A percentile compares a stretch with the other conserved stretches of the same genome.
These are phyloP conservation scores for Drosophila paramelanica DNA, from an alignment of 2,888 invertebrate species.

Conservation along the genomic window DNA sequence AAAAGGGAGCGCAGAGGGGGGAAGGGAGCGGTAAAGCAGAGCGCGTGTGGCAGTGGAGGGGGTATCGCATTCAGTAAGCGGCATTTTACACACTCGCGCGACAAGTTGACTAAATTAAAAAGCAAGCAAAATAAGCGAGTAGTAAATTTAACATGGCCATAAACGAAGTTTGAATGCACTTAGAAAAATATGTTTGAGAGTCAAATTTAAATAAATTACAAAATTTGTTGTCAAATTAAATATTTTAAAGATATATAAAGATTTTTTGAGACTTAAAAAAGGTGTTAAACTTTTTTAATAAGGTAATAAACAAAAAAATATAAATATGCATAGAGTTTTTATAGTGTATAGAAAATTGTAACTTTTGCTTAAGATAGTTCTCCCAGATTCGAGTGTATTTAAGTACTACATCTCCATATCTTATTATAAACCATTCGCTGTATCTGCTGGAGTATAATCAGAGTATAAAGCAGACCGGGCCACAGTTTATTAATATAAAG, in stretches of 20 bases:
- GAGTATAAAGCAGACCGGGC: constrained; percentile 45
- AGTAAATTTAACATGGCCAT: background rate
- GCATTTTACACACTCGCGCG: constrained; percentile 68
- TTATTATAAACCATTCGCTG: constrained; percentile 16
- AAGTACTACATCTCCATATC: constrained; percentile 7
- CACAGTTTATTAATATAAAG: constrained; percentile 81
- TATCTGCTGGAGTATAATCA: constrained; percentile 46
- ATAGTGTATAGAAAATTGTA: too few species aligned
- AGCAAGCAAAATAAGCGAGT: constrained; percentile 46
- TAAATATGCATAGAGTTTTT: too few species aligned
- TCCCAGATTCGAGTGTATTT: constrained; percentile 16
- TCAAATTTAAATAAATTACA: too few species aligned
- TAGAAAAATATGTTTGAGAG: background rate
- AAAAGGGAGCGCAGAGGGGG: background rate
- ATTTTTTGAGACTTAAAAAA: too few species aligned
- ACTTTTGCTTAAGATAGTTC: background rate
- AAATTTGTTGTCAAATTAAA: too few species aligned
- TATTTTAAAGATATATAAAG: too few species aligned
- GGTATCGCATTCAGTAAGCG: constrained; percentile 46
- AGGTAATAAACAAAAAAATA: too few species aligned
- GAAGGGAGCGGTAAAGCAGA: background rate
- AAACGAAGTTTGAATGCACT: constrained; percentile 21
- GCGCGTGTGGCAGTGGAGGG: background rate
- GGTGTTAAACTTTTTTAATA: too few species aligned
- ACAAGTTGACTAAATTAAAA: constrained; percentile 83